Evolutionary conservation across 2,888 invertebrate species (phyloP).

Genomic region (Erebia epiphron): DNA sequence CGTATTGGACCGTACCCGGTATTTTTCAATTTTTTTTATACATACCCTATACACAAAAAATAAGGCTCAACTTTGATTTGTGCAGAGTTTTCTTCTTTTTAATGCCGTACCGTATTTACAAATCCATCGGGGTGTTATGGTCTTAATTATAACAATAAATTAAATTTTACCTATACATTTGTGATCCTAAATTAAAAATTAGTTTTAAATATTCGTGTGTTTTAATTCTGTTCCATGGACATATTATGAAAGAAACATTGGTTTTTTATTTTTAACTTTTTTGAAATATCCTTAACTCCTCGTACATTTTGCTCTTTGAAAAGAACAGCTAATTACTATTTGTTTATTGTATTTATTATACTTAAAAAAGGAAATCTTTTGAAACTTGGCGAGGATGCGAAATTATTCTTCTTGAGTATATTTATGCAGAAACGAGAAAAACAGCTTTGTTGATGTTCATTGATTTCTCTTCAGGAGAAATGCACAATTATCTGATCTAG

Average conservation of each 20-base stretch:
- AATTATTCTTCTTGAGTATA: too few relatives aligned
- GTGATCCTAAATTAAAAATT: constrained; percentile 80
- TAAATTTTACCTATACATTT: constrained; percentile 46
- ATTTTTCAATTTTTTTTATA: constrained; percentile 21
- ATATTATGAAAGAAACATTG: constrained; percentile 29
- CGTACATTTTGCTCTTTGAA: too few relatives aligned
- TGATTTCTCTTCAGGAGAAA: too few relatives aligned
- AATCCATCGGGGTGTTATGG: constrained; percentile 39
- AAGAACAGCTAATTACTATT: too few relatives aligned
- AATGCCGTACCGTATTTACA: constrained; percentile 34
- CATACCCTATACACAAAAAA: constrained; percentile 19
- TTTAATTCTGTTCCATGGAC: constrained; percentile 48
- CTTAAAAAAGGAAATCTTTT: too few relatives aligned
- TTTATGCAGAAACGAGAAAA: too few relatives aligned
- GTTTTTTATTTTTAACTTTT: constrained; percentile 30
- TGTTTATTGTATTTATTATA: too few relatives aligned
- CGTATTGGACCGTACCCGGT: constrained; percentile 18
- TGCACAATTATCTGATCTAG: too few relatives aligned
- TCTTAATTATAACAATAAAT: constrained; percentile 40
- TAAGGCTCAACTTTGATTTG: constrained; percentile 19
- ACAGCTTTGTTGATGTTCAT: too few relatives aligned
- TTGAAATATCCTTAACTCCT: neutral
- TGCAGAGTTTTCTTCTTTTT: constrained; percentile 16
- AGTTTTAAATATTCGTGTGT: constrained; percentile 59
- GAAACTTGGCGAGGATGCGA: neutral